Evolutionary conservation across 1,140 invertebrate genomes (phyloP), one percentile per base, ranked within the genome.

Genomic region (Drosophila novamexicana): DNA sequence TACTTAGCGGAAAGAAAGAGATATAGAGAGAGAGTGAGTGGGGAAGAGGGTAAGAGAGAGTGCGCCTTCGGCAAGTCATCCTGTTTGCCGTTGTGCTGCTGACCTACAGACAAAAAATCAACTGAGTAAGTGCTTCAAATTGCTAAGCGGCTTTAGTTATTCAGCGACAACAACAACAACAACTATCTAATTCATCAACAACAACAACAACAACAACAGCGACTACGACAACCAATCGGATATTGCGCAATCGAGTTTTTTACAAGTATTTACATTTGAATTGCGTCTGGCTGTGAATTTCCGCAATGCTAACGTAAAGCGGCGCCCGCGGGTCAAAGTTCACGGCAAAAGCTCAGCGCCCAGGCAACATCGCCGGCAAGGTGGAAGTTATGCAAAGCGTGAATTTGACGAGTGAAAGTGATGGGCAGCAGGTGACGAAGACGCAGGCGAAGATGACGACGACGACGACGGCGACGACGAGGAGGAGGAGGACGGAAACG

Each of bases 221-320:
- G 12, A 16, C 32, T 0, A 76, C 50, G 37, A 62, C 47, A 50
- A 82, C 65, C 79, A 66, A 88, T 86, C 79, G 83, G 82, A 86
- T 74, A 64, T 86, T 86, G 79, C 82, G 79, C 83, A 86, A 86
- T 62, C 45, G 63, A 54, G 57, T 66, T 73, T 70, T 73, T 67
- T 71, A 22, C 22, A 22, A 3, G 3, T 22, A 16, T 42, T 22
- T 65, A 22, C 16, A 49, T 59, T 66, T 67, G 40, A 56, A 53
- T 72, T 73, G 16, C 50, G 37, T 68, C 22, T 34, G 36, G 53
- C 16, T 67, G 67, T 63, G 68, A 74, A 65, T 85, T 84, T 85
- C 81, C 81, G 78, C 78, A 81, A 70, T 66, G 61, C 59, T 50
- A 58, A 29, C 44, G 36, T 9, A 14, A 44, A 64, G 62, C 39